phyloP scores from a whole-genome alignment of 2,888 invertebrate genomes.

The Hirudinaria manillensis region DNA sequence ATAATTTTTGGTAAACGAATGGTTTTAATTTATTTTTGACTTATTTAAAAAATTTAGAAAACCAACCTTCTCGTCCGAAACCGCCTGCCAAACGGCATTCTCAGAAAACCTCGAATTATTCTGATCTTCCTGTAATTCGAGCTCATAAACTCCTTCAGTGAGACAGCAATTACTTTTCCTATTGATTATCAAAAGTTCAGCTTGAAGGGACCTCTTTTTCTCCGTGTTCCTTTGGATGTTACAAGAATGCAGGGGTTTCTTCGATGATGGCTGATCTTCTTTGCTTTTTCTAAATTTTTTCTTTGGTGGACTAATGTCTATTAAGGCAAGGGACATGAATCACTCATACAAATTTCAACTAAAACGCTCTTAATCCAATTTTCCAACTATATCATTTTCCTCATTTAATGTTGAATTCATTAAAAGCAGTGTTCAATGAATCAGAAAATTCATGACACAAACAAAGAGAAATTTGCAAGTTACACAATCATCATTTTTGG shows the following conservation, averaged over 20 bases:
- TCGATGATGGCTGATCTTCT: neutral
- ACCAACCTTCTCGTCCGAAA: constrained; percentile 8
- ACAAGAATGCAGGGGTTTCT: constrained; percentile 2
- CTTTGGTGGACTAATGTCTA: constrained; percentile 11
- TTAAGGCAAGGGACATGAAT: neutral
- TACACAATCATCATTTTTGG: no score
- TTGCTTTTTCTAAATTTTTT: constrained; percentile 8
- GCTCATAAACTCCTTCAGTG: constrained; percentile 11
- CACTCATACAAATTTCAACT: neutral
- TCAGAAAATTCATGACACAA: no score
- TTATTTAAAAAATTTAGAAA: no score
- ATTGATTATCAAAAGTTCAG: neutral
- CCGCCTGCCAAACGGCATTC: constrained; percentile 15
- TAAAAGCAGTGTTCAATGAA: no score
- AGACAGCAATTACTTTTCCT: constrained; percentile 8
- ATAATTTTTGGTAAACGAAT: no score
- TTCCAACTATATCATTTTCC: no score
- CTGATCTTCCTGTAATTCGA: neutral
- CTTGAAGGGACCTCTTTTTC: neutral
- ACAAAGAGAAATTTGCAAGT: no score
- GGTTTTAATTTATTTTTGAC: no score
- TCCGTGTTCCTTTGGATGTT: neutral
- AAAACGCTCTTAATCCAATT: neutral
- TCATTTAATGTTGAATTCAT: no score
- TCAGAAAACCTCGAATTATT: neutral